Base-by-base conservation (phyloP, 2,797 vertebrate species). In the Amblyopsis hoosieri region DNA sequence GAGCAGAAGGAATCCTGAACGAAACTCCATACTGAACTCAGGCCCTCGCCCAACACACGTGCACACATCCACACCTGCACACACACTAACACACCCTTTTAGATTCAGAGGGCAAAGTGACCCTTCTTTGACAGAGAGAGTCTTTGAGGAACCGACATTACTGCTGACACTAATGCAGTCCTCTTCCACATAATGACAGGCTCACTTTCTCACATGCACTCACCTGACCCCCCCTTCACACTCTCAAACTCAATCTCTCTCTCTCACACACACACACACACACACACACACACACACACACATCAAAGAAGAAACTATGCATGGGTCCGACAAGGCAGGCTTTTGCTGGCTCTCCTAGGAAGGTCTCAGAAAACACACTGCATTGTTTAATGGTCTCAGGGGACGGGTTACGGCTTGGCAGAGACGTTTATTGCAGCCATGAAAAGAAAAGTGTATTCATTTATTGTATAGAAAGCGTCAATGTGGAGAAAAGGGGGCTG, bases 41-140 rank as follows among this genome's bases (percentile, higher is more conserved):
- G 3, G 12, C 11, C 46, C 9, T 47, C 11, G 1, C 12, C 46
- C 3, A 47, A 54, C 55, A 57, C 13, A 66, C 54, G 71, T 46
- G 69, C 31, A 72, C 45, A 12, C 17, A 29, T 7, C 33, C 46
- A 29, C 45, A 29, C 57, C 23, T 12, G 31, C 45, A 59, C 15
- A 47, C 42, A 52, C 47, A 68, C 33, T 60, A 17, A 58, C 61
- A 55, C 19, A 79, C 49, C 57, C 69, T 82, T 85, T 89, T 64
- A 83, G 83, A 57, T 78, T 79, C 79, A 67, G 6, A 11, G 74
- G 83, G 75, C 69, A 82, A 66, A 81, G 65, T 72, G 72, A 57
- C 71, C 58, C 63, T 69, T 71, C 56, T 66, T 66, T 29, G 19
- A 58, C 49, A 72, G n/a, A 66, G 57, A 57, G 62, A 48, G 46